phyloP scores from a whole-genome alignment of 1,140 invertebrate genomes.

The Drosophila ambigua region DNA sequence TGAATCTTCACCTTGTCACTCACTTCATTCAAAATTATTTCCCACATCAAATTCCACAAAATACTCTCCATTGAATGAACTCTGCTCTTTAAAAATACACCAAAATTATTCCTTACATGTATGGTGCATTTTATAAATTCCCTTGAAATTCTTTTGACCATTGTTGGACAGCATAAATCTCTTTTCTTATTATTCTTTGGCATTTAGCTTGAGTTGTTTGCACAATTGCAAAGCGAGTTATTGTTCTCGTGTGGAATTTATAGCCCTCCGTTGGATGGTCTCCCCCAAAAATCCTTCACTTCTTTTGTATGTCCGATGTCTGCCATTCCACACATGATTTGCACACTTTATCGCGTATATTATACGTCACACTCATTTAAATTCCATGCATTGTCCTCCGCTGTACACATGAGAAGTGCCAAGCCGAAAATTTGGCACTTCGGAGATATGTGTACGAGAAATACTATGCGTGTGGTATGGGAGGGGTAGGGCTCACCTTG shows the following conservation, averaged over 20 bases:
- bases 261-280: slow-evolving; percentile 13
- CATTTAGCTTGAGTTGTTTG: slow-evolving; percentile 42
- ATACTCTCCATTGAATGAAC: slow-evolving; percentile 8
- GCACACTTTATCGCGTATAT: slow-evolving; percentile 43
- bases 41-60: neutral
- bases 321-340: slow-evolving; percentile 46
- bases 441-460: neutral
- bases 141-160: neutral
- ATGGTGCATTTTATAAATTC: slow-evolving; percentile 1
- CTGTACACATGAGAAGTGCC: slow-evolving; percentile 3
- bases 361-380: slow-evolving; percentile 61
- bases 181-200: slow-evolving; percentile 31
- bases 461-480: slow-evolving; percentile 3
- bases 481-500: slow-evolving; percentile 60
- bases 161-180: slow-evolving; percentile 39
- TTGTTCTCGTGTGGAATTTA: slow-evolving; percentile 34
- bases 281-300: slow-evolving; percentile 34
- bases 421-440: neutral
- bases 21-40: neutral
- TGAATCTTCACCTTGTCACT: no score
- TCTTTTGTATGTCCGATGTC: slow-evolving; percentile 42
- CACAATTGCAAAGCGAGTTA: slow-evolving; percentile 34
- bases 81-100: neutral
- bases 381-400: slow-evolving; percentile 53
- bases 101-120: neutral